These are phyloP conservation scores for Semaprochilodus insignis DNA, from an alignment of 2,797 vertebrate species.

Conservation along the genomic window DNA sequence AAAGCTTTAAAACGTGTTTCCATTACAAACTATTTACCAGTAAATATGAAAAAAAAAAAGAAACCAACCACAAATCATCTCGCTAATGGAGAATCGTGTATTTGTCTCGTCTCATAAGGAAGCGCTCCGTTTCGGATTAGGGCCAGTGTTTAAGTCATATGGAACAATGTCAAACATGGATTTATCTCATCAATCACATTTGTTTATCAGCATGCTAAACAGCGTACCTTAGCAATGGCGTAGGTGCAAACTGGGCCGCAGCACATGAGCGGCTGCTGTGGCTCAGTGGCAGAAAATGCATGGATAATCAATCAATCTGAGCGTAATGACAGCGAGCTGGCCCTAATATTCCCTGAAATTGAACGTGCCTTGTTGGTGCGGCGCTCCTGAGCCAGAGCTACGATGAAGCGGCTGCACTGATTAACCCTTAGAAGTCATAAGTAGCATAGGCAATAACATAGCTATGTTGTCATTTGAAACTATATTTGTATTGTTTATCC, in stretches of 20 bases:
- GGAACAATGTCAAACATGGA: conserved; percentile 32
- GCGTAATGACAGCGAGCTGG: conserved; percentile 19
- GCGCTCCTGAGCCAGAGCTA: background rate
- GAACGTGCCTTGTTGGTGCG: background rate
- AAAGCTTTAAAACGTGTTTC: conserved; percentile 38
- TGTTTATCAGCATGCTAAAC: conserved; percentile 7
- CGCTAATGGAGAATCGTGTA: background rate
- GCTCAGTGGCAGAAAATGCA: conserved; percentile 9
- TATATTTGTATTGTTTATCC: background rate
- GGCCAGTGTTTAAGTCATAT: background rate
- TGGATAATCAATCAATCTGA: conserved; percentile 37
- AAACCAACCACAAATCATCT: background rate
- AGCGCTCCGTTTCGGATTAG: background rate
- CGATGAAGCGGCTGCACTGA: background rate
- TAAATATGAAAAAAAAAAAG: conserved; percentile 15
- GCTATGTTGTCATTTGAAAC: background rate
- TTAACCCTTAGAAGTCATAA: conserved; percentile 1
- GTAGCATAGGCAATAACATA: background rate
- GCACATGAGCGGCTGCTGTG: conserved; percentile 6
- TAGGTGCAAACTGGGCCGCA: background rate
- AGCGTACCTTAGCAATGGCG: background rate
- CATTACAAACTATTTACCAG: conserved; percentile 28
- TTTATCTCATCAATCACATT: conserved; percentile 56
- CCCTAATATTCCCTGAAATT: conserved; percentile 15
- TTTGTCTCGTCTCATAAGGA: background rate